Evolutionary conservation across 2,113 vertebrate species (phyloP).

Genomic region (Apeltes quadracus): DNA sequence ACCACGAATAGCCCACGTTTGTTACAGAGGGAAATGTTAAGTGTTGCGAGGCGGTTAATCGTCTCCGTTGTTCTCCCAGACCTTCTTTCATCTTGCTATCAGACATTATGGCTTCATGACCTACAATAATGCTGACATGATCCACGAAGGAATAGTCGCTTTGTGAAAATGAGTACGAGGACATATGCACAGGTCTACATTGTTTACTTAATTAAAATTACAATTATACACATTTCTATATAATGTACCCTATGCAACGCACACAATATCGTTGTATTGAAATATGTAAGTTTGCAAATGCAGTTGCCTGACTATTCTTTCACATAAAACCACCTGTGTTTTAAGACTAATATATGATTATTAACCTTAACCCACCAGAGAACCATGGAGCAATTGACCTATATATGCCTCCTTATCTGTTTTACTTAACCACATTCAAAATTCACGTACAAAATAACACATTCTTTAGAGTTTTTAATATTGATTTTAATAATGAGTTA

Average conservation of each 20-base stretch:
- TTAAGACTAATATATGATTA: background rate
- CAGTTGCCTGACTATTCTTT: background rate
- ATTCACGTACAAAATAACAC: too few species aligned
- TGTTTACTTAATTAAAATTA: too few species aligned
- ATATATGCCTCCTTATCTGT: background rate
- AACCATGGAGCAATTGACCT: background rate
- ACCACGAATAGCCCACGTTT: background rate
- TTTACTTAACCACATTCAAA: background rate
- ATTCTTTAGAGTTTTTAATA: background rate
- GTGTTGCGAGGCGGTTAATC: background rate
- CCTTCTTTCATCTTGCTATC: background rate
- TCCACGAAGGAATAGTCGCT: background rate
- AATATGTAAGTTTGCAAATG: background rate
- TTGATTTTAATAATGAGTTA: too few species aligned
- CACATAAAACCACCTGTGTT: background rate
- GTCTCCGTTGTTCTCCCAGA: conserved; percentile 10
- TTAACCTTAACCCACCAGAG: background rate
- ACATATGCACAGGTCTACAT: background rate
- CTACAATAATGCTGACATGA: background rate
- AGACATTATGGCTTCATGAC: background rate
- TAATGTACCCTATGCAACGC: background rate
- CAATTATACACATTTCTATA: background rate
- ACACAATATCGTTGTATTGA: background rate
- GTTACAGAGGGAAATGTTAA: background rate
- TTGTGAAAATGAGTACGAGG: background rate